Conservation (phyloP, 92 coral and sea anemone species). For the Epizoanthus fatuus region DNA sequence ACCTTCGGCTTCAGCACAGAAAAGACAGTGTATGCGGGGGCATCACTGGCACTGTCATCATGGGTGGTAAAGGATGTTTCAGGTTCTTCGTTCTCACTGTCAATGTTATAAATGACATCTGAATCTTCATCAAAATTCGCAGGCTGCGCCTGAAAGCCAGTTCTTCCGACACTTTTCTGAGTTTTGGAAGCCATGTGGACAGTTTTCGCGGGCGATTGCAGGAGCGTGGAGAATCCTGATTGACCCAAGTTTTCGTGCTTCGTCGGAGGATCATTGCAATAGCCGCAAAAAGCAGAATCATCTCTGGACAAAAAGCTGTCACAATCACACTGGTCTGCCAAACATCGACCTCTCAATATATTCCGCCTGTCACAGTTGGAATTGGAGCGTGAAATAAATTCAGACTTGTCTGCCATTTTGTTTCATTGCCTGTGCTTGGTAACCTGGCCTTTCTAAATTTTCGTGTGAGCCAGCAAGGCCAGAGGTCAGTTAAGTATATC, state of each 20-base stretch:
- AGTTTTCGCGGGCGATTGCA: too few relatives aligned
- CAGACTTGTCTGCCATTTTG: background rate
- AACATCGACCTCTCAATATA: background rate
- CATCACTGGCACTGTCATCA: too few relatives aligned
- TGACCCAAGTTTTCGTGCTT: slow-evolving; percentile 32
- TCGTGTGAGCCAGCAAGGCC: slow-evolving; percentile 5
- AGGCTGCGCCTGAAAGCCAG: too few relatives aligned
- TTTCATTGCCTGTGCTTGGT: slow-evolving; percentile 9
- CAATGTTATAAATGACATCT: too few relatives aligned
- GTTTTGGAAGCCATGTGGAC: too few relatives aligned
- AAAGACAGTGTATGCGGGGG: too few relatives aligned
- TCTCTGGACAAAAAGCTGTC: slow-evolving; percentile 17
- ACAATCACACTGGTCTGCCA: slow-evolving; percentile 9
- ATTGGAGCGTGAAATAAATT: slow-evolving; percentile 15
- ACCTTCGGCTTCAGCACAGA: too few relatives aligned
- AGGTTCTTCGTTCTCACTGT: too few relatives aligned
- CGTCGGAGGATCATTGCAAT: slow-evolving; percentile 41
- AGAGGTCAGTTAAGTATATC: background rate
- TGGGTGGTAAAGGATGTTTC: too few relatives aligned
- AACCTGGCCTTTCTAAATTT: background rate
- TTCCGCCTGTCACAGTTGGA: background rate
- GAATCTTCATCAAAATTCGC: too few relatives aligned
- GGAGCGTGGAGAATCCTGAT: background rate
- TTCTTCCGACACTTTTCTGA: background rate
- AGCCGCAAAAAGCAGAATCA: slow-evolving; percentile 33